These are phyloP conservation scores for Malurus cyaneus DNA, from an alignment of 2,113 vertebrate genomes.

Conservation along the genomic window DNA sequence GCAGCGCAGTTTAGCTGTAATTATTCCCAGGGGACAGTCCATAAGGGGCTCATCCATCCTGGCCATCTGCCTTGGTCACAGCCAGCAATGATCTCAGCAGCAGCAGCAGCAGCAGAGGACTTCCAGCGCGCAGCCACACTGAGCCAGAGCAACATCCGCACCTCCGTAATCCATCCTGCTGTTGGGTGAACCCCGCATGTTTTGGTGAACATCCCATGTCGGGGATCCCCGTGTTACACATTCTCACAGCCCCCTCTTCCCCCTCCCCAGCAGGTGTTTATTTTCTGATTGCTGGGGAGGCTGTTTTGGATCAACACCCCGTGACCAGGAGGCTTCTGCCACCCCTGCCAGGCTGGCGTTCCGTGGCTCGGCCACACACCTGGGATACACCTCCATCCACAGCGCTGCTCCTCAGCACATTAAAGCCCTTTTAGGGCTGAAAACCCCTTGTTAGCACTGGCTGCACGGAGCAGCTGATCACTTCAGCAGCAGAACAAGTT, in stretches of 20 bases:
- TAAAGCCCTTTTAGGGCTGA: background rate
- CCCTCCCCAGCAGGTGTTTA: background rate
- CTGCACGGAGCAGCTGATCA: background rate
- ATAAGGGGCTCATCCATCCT: background rate
- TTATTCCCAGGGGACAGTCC: background rate
- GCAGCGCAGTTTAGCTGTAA: background rate
- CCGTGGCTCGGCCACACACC: background rate
- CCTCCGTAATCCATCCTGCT: accelerated
- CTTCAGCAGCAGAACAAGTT: background rate
- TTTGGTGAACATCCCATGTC: too few relatives aligned
- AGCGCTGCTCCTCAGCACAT: background rate
- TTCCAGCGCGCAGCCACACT: background rate
- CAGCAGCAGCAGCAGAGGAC: background rate
- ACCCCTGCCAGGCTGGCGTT: background rate
- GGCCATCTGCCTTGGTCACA: background rate
- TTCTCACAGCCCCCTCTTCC: background rate
- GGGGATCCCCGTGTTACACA: accelerated
- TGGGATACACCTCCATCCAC: background rate
- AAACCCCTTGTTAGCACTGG: background rate
- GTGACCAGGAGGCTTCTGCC: background rate
- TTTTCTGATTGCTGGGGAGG: background rate
- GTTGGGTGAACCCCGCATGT: too few relatives aligned
- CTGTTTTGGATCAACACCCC: background rate
- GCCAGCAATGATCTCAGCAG: background rate
- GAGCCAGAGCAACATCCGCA: accelerated